Evolutionary conservation across 2,888 invertebrate genomes (phyloP).

Genomic region (Caradrina kadenii): DNA sequence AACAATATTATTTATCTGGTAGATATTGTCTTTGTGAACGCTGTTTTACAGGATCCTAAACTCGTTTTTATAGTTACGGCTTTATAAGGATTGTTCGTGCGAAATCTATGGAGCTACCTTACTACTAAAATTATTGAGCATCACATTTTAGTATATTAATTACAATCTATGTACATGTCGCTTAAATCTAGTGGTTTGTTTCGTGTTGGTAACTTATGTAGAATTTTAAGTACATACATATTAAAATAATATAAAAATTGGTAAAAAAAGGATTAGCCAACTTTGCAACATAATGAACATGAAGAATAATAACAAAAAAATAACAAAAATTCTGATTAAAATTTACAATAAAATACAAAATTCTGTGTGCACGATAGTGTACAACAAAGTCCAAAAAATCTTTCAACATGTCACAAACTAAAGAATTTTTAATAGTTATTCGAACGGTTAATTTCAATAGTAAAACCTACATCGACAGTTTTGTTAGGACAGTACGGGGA

Average conservation of each 20-base stretch:
- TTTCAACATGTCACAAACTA: neutral
- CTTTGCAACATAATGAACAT: neutral
- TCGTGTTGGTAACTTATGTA: constrained; percentile 64
- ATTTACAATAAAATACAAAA: neutral
- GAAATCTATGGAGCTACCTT: constrained; percentile 54
- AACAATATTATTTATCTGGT: neutral
- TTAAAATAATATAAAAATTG: neutral
- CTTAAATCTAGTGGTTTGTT: constrained; percentile 64
- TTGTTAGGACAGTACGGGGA: constrained; percentile 2
- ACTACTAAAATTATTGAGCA: constrained; percentile 80
- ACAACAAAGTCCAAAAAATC: neutral
- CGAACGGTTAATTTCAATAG: constrained; percentile 31
- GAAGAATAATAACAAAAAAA: neutral
- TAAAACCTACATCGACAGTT: constrained; percentile 42
- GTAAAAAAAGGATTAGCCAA: neutral
- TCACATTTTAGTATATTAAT: constrained; percentile 78
- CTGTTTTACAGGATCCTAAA: too few relatives aligned
- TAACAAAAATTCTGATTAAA: neutral
- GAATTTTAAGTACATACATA: constrained; percentile 12
- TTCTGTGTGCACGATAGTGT: neutral
- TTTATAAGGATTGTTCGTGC: neutral
- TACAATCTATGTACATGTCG: constrained; percentile 62
- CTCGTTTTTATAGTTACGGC: too few relatives aligned
- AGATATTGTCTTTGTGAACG: neutral
- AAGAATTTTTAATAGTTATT: constrained; percentile 33